Conservation (phyloP, 2,888 invertebrate genomes). For the Alloscopus bannaensis region DNA sequence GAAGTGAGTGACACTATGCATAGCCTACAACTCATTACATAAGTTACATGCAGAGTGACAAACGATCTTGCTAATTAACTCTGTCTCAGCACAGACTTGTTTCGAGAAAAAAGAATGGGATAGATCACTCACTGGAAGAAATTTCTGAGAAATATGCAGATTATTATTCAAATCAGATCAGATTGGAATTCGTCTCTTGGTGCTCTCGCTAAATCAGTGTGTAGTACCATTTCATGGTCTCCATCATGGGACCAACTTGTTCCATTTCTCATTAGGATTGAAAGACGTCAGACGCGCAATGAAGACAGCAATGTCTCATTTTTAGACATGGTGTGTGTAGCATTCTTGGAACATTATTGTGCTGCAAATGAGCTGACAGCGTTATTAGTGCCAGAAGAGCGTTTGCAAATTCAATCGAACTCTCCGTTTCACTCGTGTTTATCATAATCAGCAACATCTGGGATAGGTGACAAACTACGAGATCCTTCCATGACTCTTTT, state of each 20-base stretch:
- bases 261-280: background rate
- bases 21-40: too few relatives aligned
- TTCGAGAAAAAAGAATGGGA: too few relatives aligned
- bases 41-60: too few relatives aligned
- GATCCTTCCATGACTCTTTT: background rate
- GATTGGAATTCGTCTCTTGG: too few relatives aligned
- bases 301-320: background rate
- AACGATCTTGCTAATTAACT: too few relatives aligned
- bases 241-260: background rate
- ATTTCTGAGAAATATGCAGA: too few relatives aligned
- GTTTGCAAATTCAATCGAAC: background rate
- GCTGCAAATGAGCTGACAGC: background rate
- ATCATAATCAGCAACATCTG: background rate
- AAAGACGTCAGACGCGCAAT: too few relatives aligned
- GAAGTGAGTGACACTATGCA: too few relatives aligned
- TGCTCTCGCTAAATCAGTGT: too few relatives aligned
- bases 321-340: background rate
- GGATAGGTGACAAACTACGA: background rate
- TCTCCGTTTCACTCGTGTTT: background rate
- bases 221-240: background rate
- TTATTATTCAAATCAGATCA: too few relatives aligned
- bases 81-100: too few relatives aligned
- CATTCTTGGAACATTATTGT: background rate
- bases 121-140: too few relatives aligned
- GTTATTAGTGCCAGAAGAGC: background rate